Evolutionary conservation across 2,888 invertebrate genomes (phyloP).

Genomic region (Nysson spinosus): DNA sequence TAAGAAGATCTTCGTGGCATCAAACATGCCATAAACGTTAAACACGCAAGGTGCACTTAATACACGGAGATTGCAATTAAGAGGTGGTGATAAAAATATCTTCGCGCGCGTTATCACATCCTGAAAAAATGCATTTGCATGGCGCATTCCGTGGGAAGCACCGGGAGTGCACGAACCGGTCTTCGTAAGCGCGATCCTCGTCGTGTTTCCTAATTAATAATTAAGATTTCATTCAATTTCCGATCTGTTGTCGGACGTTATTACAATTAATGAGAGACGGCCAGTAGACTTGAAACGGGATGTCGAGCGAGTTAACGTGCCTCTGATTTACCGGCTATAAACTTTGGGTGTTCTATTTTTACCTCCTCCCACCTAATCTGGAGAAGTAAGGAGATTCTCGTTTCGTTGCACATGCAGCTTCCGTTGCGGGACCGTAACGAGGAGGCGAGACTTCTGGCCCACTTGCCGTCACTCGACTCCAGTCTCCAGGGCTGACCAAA

Average conservation of each 20-base stretch:
- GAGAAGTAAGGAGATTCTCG: conserved; percentile 12
- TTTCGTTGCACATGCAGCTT: conserved; percentile 24
- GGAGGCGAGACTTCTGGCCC: conserved; percentile 48
- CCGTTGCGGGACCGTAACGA: conserved; percentile 17
- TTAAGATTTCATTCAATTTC: conserved; percentile 54
- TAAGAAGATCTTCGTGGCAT: too few species aligned
- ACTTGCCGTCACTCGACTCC: conserved; percentile 59
- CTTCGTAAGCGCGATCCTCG: conserved; percentile 1
- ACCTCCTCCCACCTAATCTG: conserved; percentile 29
- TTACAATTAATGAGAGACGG: conserved; percentile 43
- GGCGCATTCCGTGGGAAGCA: neutral
- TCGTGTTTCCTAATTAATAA: conserved; percentile 36
- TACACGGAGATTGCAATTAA: too few species aligned
- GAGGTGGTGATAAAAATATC: too few species aligned
- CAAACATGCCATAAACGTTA: too few species aligned
- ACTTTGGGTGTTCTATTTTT: conserved; percentile 50
- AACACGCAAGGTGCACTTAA: too few species aligned
- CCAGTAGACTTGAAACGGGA: conserved; percentile 22
- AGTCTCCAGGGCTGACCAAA: conserved; percentile 39
- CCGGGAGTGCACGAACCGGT: neutral
- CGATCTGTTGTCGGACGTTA: conserved; percentile 43
- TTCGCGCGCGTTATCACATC: too few species aligned
- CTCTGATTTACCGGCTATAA: conserved; percentile 58
- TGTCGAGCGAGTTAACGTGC: conserved; percentile 30
- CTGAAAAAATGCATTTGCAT: neutral